phyloP scores from a whole-genome alignment of 2,113 vertebrate species.

The Perca fluviatilis region DNA sequence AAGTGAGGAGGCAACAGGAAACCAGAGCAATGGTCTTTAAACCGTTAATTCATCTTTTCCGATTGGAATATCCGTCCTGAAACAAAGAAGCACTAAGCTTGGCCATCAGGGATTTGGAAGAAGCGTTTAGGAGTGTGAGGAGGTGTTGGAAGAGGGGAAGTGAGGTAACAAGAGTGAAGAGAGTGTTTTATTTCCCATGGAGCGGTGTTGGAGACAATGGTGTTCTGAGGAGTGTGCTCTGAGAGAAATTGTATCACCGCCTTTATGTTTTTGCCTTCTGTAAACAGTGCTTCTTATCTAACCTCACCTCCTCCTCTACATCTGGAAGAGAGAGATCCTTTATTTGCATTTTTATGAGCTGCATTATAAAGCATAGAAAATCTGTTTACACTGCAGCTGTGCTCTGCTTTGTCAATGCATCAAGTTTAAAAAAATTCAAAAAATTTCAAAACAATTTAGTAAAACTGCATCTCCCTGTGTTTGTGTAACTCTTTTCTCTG shows the following conservation, averaged over 20 bases:
- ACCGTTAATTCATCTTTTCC: constrained; percentile 60
- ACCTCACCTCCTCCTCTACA: constrained; percentile 9
- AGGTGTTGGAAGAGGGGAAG: not conserved
- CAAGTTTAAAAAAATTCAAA: constrained; percentile 13
- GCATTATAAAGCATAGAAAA: constrained; percentile 27
- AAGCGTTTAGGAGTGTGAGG: constrained; percentile 3
- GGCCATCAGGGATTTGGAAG: constrained; percentile 52
- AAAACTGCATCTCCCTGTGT: constrained; percentile 19
- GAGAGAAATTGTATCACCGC: constrained; percentile 28
- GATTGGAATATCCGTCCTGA: constrained; percentile 64
- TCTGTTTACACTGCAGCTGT: not conserved
- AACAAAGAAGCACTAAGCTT: constrained; percentile 62
- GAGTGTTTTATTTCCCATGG: constrained; percentile 16
- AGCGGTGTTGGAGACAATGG: constrained; percentile 28
- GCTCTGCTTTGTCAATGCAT: constrained; percentile 29
- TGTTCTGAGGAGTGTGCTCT: constrained; percentile 27
- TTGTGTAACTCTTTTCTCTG: constrained; percentile 18
- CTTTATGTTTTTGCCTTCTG: constrained; percentile 23
- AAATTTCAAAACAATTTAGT: constrained; percentile 33
- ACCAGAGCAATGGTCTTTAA: constrained; percentile 50
- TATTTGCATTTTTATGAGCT: constrained; percentile 15
- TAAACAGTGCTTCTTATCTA: constrained; percentile 41
- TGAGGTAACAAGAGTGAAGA: constrained; percentile 9
- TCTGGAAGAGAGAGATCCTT: not conserved
- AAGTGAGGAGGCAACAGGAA: constrained; percentile 47